Evolutionary conservation across 2,888 invertebrate genomes (phyloP).

Genomic region (Pseudococcus jackbeardsleyi): DNA sequence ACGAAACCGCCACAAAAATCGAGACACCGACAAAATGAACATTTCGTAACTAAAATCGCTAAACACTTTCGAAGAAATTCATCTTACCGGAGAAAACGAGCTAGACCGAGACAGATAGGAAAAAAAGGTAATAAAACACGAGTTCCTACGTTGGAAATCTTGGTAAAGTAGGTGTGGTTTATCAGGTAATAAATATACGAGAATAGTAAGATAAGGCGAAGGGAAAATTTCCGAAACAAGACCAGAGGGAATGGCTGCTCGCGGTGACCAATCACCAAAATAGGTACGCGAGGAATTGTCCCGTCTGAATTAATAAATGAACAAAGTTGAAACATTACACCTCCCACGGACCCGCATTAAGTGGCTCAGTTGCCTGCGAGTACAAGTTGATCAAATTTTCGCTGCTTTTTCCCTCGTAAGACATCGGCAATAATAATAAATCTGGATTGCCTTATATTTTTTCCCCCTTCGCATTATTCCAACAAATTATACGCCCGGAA

Average conservation of each 20-base stretch:
- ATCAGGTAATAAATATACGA: conserved; percentile 23
- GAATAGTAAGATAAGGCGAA: background rate
- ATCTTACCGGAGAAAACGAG: background rate
- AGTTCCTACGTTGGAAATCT: background rate
- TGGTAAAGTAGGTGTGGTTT: background rate
- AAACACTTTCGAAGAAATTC: conserved; percentile 7
- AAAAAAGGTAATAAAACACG: conserved; percentile 3
- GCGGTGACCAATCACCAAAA: conserved; percentile 6
- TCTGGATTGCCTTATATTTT: conserved; percentile 6
- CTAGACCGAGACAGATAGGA: background rate
- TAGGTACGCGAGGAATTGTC: conserved; percentile 15
- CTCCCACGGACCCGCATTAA: conserved; percentile 17
- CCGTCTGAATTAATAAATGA: conserved; percentile 35
- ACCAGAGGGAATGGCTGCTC: background rate
- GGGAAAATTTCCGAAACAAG: conserved; percentile 16
- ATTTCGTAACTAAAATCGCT: conserved; percentile 2
- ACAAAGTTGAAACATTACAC: conserved; percentile 44
- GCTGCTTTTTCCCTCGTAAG: background rate
- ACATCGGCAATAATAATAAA: conserved; percentile 40
- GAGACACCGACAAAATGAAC: background rate
- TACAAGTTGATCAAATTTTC: conserved; percentile 40
- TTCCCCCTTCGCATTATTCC: background rate
- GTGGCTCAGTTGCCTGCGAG: conserved; percentile 20
- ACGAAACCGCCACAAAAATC: no score
- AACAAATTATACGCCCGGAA: conserved; percentile 4